These are phyloP conservation scores for Eurystomus glaucurus DNA, from an alignment of 2,797 vertebrate genomes.

Conservation along the genomic window DNA sequence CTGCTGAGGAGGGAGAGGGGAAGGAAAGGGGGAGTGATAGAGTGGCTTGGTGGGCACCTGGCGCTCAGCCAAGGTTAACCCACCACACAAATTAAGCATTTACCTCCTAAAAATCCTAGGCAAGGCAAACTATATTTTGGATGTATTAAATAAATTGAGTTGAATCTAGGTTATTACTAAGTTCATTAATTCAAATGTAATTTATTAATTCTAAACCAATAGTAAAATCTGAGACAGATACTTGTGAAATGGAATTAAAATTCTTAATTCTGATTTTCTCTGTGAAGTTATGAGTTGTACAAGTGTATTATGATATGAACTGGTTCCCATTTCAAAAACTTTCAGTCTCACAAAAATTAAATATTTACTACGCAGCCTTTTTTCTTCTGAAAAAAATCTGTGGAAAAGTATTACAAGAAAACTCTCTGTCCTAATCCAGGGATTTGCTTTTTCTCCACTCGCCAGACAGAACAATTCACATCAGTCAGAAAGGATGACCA, in stretches of 20 bases:
- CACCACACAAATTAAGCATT: no score
- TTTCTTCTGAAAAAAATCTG: neutral
- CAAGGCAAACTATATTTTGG: neutral
- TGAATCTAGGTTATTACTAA: neutral
- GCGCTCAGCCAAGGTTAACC: no score
- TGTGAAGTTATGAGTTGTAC: neutral
- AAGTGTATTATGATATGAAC: neutral
- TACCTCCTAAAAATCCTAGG: neutral
- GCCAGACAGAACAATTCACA: neutral
- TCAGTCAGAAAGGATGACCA: neutral
- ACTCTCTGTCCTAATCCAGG: neutral
- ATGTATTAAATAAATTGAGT: neutral
- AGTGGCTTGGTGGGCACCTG: no score
- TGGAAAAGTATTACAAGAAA: neutral
- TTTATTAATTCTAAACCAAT: neutral
- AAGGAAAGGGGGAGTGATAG: no score
- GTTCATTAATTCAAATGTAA: neutral
- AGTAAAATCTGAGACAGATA: neutral
- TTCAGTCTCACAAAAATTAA: neutral
- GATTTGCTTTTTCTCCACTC: neutral
- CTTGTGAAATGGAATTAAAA: neutral
- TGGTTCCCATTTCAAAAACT: neutral
- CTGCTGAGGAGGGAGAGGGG: no score
- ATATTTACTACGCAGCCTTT: neutral
- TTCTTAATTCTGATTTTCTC: neutral